phyloP scores from a whole-genome alignment of 1,140 invertebrate species.

The Holcopasites calliopsidis region DNA sequence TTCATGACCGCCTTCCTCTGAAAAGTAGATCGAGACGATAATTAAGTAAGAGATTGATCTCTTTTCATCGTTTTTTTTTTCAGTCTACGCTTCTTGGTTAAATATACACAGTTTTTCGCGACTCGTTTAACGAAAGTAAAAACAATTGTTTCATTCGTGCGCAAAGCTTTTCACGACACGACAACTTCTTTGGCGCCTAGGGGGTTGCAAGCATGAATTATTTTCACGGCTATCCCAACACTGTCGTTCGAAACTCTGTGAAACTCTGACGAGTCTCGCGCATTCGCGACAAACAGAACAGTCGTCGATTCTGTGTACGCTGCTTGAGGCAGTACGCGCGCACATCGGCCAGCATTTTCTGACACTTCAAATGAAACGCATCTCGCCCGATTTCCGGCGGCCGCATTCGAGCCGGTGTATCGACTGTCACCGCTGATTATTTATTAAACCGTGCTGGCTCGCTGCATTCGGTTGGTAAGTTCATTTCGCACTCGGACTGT shows the following conservation, averaged over 20 bases:
- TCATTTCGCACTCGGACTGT: background rate
- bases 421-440: conserved; percentile 47
- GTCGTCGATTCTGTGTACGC: background rate
- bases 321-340: background rate
- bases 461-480: conserved; percentile 2
- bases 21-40: too few relatives aligned
- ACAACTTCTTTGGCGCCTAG: background rate
- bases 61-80: too few relatives aligned
- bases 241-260: background rate
- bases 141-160: background rate
- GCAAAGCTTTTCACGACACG: background rate
- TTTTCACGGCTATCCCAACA: background rate
- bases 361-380: conserved; percentile 34
- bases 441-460: conserved; percentile 16
- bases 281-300: background rate
- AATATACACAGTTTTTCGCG: too few relatives aligned
- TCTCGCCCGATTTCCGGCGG: conserved; percentile 44
- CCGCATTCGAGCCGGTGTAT: conserved; percentile 35
- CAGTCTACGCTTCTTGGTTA: too few relatives aligned
- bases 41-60: too few relatives aligned
- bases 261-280: background rate
- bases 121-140: too few relatives aligned
- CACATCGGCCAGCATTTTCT: conserved; percentile 23
- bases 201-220: background rate
- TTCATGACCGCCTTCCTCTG: too few relatives aligned